A percentile compares a stretch with the other conserved stretches of the same genome.
Evolutionary conservation across 2,113 vertebrate genomes (phyloP).

Genomic region (Cichladusa arquata): DNA sequence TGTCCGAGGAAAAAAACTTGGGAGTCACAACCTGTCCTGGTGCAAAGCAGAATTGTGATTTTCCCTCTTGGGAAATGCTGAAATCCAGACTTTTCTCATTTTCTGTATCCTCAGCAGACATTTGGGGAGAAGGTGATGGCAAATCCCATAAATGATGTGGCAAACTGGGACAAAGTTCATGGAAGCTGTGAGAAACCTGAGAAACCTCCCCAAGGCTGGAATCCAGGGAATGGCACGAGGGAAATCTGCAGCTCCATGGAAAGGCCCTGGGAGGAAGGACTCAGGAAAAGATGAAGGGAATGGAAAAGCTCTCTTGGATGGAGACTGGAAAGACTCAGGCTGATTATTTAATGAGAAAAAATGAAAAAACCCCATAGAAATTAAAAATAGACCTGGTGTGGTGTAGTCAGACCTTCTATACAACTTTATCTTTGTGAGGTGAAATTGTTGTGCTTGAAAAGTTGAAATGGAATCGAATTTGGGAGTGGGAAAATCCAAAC

Average conservation of each 20-base stretch:
- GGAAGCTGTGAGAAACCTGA: slow-evolving; percentile 10
- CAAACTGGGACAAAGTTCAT: not conserved
- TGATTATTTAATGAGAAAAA: not conserved
- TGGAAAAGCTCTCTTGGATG: not conserved
- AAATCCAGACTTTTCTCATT: not conserved
- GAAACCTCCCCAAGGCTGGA: not conserved
- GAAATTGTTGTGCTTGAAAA: not conserved
- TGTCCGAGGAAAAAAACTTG: not conserved
- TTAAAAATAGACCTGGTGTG: not conserved
- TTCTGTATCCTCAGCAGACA: not conserved
- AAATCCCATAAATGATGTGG: not conserved
- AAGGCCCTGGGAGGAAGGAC: not conserved
- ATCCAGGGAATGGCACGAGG: not conserved
- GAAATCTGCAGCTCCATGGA: not conserved
- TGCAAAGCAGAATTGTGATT: not conserved
- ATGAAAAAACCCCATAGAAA: not conserved
- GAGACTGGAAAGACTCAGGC: not conserved
- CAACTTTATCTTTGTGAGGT: not conserved
- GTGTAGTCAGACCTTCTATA: not conserved
- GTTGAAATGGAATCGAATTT: not conserved
- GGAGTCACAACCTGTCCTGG: not conserved
- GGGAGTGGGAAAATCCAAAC: not conserved
- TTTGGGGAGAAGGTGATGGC: not conserved
- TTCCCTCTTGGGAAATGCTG: not conserved
- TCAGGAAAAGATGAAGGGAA: not conserved